Evolutionary conservation across 2,888 invertebrate genomes (phyloP).

Genomic region (Enchytraeus crypticus): DNA sequence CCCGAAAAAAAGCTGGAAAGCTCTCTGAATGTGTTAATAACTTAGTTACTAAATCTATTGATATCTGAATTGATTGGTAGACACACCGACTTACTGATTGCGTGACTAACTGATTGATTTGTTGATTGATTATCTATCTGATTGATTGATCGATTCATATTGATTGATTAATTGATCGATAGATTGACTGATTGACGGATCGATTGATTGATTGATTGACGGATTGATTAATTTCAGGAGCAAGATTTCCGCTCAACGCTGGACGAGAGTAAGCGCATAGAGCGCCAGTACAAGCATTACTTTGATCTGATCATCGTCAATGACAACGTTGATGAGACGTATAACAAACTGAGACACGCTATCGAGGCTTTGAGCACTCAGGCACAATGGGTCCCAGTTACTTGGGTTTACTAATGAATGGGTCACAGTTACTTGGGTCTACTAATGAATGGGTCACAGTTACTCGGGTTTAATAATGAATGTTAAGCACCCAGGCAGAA

Average conservation of each 20-base stretch:
- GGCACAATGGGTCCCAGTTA: slow-evolving; percentile 86
- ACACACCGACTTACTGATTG: slow-evolving; percentile 54
- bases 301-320: slow-evolving; percentile 98
- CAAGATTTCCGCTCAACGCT: slow-evolving; percentile 92
- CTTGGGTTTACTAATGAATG: slow-evolving; percentile 38
- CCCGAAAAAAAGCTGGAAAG: too few species aligned
- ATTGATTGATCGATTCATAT: too few species aligned
- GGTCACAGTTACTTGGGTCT: too few species aligned
- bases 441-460: background rate
- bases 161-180: too few species aligned
- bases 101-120: too few species aligned
- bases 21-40: too few species aligned
- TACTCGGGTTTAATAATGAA: slow-evolving; percentile 43
- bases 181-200: too few species aligned
- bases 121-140: too few species aligned
- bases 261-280: slow-evolving; percentile 92
- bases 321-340: slow-evolving; percentile 90
- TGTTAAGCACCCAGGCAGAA: slow-evolving; percentile 88
- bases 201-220: too few species aligned
- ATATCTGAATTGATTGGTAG: background rate
- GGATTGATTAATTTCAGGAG: too few species aligned
- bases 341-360: slow-evolving; percentile 81
- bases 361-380: slow-evolving; percentile 90
- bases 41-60: background rate
- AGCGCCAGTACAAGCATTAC: slow-evolving; percentile 84